These are phyloP conservation scores for Plotosus lineatus DNA, from an alignment of 2,113 vertebrate genomes.

Conservation along the genomic window DNA sequence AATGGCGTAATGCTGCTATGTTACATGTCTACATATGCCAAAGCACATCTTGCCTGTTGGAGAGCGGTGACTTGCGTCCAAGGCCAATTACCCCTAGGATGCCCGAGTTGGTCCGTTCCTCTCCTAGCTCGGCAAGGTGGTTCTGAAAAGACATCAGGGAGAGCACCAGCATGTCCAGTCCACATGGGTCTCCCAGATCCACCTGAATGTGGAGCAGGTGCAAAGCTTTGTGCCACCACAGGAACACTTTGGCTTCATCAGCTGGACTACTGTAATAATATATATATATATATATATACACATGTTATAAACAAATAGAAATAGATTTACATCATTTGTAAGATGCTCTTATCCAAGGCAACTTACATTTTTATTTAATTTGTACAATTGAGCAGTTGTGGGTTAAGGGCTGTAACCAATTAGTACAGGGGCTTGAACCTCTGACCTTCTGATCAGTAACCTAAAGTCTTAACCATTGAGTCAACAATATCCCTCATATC, in stretches of 20 bases:
- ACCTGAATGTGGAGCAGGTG: constrained; percentile 82
- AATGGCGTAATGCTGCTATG: not conserved
- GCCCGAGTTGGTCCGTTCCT: constrained; percentile 87
- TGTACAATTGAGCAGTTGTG: too few relatives aligned
- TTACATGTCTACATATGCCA: not conserved
- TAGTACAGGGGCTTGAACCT: too few relatives aligned
- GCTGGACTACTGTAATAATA: constrained; percentile 72
- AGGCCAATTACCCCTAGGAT: constrained; percentile 90
- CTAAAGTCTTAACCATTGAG: too few relatives aligned
- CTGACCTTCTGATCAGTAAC: too few relatives aligned
- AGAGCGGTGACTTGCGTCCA: constrained; percentile 89
- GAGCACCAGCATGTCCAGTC: constrained; percentile 68
- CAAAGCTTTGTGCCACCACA: constrained; percentile 95
- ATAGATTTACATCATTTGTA: too few relatives aligned
- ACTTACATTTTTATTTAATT: too few relatives aligned
- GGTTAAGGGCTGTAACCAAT: too few relatives aligned
- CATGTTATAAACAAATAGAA: too few relatives aligned
- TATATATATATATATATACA: too few relatives aligned
- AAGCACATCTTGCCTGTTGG: constrained; percentile 78
- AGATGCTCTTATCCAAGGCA: too few relatives aligned
- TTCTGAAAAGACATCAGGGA: constrained; percentile 78
- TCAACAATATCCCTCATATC: too few relatives aligned
- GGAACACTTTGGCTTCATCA: constrained; percentile 93
- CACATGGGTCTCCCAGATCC: constrained; percentile 73
- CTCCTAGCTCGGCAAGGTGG: constrained; percentile 81